Evolutionary conservation across 2,113 vertebrate species (phyloP).

Genomic region (Mastomys coucha): DNA sequence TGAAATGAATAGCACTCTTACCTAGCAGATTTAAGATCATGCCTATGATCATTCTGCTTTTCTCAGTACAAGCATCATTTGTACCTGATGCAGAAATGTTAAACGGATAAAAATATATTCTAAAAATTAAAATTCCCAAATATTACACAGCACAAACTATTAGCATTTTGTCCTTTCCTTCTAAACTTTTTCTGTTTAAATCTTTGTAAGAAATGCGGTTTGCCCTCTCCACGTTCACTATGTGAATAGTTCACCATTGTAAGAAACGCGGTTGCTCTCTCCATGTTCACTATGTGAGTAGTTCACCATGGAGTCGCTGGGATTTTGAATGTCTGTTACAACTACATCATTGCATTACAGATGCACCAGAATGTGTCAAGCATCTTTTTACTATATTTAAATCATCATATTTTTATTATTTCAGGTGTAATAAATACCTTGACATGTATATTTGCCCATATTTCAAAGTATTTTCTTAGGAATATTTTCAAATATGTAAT

Average conservation of each 20-base stretch:
- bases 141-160: constrained; percentile 2
- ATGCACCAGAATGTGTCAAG: background rate
- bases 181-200: background rate
- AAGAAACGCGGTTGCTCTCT: background rate
- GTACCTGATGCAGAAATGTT: background rate
- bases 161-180: constrained; percentile 42
- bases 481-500: background rate
- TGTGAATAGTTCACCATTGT: background rate
- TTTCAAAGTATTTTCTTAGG: constrained; percentile 43
- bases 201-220: background rate
- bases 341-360: background rate
- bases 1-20: background rate
- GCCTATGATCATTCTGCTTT: background rate
- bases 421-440: background rate
- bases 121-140: background rate
- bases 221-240: background rate
- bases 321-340: constrained; percentile 34
- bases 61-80: background rate
- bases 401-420: constrained; percentile 29
- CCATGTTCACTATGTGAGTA: background rate
- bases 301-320: background rate
- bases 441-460: constrained; percentile 1
- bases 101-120: background rate
- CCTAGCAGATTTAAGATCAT: no score
- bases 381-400: background rate